Base-by-base conservation (phyloP, 2,888 invertebrate genomes). In the Mycalesis mineus region DNA sequence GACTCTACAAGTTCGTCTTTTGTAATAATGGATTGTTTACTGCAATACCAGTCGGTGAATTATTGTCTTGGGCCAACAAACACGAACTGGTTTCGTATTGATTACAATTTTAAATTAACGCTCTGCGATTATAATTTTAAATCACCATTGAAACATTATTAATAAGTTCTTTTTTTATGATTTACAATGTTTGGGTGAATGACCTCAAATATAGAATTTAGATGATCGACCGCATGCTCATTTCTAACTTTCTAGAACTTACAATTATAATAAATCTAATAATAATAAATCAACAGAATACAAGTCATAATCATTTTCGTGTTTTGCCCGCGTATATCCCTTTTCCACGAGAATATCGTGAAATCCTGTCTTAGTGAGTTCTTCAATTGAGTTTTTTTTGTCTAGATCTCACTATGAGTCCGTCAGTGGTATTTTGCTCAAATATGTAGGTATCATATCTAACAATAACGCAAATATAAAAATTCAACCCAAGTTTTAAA, bases 101-200 rank as follows among this genome's bases (percentile, higher is more conserved):
- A 52, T 52, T 52, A 52, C 42, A 52, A 52, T 52, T 52, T 52
- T 33, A 42, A 52, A 52, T 52, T 33, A 42, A 15, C 17, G 33
- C 42, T 52, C 41, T 40, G 42, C 33, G 17, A 52, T 33, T 42
- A 40, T 22, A 22, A 22, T 22, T 22, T 22, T 22, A 22, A 22
- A 22, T 22, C 22, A 22, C 22, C 22, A 22, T 41, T 42, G 42
- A 13, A 42, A 42, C 22, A 14, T 31, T 33, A 47, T 2, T 15
- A 47, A 22, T n/a, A n/a, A n/a, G 5, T 28, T 28, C 29, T 47
- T 33, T 47, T 31, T 8, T 14, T 8, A 33, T 47, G 33, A 2
- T 8, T 45, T n/a, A 22, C 31, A 14, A 29, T 17, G 33, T 33
- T 31, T 47, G 33, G 31, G 47, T 47, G 15, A 47, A 14, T 47